A percentile compares a stretch with the other conserved stretches of the same genome.
These are phyloP conservation scores for Cyanoramphus novaezelandiae DNA, from an alignment of 2,113 vertebrate species.

Conservation along the genomic window DNA sequence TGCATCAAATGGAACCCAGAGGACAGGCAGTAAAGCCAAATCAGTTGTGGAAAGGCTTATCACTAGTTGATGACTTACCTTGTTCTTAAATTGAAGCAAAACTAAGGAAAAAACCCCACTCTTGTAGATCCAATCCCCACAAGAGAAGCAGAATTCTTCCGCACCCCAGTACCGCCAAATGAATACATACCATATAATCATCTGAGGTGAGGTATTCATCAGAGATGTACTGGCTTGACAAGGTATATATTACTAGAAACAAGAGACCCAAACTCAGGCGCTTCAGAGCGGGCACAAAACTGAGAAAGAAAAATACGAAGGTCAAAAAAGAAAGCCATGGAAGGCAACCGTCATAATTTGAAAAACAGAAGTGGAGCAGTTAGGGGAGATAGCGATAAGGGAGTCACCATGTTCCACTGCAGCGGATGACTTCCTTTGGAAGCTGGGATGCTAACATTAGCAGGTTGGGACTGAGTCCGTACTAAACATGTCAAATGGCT, in stretches of 20 bases:
- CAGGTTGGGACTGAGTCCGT: neutral
- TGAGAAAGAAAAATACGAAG: conserved; percentile 40
- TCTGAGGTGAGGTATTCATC: conserved; percentile 89
- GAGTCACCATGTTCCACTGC: neutral
- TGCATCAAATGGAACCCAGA: neutral
- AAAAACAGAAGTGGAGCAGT: neutral
- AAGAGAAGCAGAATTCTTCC: neutral
- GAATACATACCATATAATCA: conserved; percentile 87
- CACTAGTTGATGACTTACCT: neutral
- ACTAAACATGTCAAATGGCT: neutral
- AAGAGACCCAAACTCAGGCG: conserved; percentile 88
- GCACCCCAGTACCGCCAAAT: neutral
- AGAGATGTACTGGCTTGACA: conserved; percentile 81
- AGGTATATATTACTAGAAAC: conserved; percentile 84
- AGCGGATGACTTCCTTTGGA: neutral
- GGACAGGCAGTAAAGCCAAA: neutral
- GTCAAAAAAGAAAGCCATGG: neutral
- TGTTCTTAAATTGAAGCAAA: neutral
- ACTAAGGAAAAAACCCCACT: neutral
- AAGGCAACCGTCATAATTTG: neutral
- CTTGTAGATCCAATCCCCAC: neutral
- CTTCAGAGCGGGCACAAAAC: conserved; percentile 85
- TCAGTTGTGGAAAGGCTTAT: neutral
- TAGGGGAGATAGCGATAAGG: neutral
- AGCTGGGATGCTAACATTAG: neutral